Conservation (phyloP, 2,113 vertebrate genomes). For the Chaetorhynchus papuensis region DNA sequence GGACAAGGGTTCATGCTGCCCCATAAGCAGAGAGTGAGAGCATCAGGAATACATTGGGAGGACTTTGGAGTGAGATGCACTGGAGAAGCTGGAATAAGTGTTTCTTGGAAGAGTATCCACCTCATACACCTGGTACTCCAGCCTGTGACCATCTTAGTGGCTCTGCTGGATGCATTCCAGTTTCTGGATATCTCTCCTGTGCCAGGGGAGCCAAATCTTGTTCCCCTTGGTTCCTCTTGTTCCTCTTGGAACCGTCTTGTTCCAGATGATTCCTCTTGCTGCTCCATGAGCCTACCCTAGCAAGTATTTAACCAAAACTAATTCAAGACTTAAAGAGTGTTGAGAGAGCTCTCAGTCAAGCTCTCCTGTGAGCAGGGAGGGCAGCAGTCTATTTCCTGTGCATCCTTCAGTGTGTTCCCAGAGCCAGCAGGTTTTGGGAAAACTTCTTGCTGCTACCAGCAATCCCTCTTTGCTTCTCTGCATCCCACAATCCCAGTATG, state of each 20-base stretch:
- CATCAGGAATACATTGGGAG: neutral
- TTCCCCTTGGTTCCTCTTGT: neutral
- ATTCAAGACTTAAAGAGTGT: neutral
- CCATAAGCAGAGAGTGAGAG: neutral
- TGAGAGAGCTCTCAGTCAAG: neutral
- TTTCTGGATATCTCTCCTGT: neutral
- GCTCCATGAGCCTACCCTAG: neutral
- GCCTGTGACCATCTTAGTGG: neutral
- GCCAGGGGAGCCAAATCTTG: neutral
- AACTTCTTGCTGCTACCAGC: neutral
- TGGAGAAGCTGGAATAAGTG: neutral
- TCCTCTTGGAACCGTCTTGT: neutral
- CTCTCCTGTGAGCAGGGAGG: neutral
- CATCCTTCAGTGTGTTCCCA: neutral
- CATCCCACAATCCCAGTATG: neutral
- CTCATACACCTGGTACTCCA: neutral
- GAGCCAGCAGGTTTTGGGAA: neutral
- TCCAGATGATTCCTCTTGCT: neutral
- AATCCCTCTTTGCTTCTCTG: neutral
- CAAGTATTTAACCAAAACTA: neutral
- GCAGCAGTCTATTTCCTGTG: neutral
- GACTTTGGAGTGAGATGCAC: neutral
- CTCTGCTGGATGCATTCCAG: neutral
- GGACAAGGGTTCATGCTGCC: neutral
- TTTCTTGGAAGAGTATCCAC: neutral